Evolutionary conservation across 1,140 invertebrate species (phyloP), one percentile per base, ranked within the genome.

Genomic region (Acromyrmex echinatior): DNA sequence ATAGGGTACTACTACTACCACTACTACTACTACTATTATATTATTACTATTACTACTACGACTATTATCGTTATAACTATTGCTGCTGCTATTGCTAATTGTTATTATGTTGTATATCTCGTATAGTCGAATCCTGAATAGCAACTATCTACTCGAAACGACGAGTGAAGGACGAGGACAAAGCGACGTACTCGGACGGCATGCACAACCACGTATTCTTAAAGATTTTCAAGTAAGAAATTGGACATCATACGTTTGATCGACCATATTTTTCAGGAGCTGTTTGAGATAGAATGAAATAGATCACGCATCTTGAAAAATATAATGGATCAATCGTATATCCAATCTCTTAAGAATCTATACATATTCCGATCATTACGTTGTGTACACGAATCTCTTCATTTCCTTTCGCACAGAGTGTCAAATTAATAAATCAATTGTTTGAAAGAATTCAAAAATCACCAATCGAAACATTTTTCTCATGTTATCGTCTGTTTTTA

Each of bases 21-120:
- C 39, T 86, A 87, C 70, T 89, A 88, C 70, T 86, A 91, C 74
- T 86, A 90, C 82, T 91, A 91, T 85, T 86, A 82, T 89, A 90
- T 77, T 87, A 86, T 49, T 87, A 91, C 71, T 87, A 89, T 79
- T 89, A 89, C 31, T 89, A 89, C 56, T 87, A 87, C 60, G 21
- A 87, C 60, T 81, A 88, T 74, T 87, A 88, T 60, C 25, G 56
- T 45, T 88, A 76, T 35, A 80, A 68, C 51, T 80, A 58, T 63
- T 51, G 66, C 86, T 51, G 78, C 53, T 81, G 71, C 84, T 86
- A 86, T 28, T 56, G 86, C 79, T 73, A 86, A 87, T 87, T 86
- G 68, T 86, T 66, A 85, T 56, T 91, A 80, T 31, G 81, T 87
- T 90, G 73, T 84, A 82, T 91, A 86, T 65, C n/a, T 65, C n/a